Evolutionary conservation across 2,797 vertebrate genomes (phyloP), one percentile per base, ranked within the genome.

Genomic region (Pristis pectinata): DNA sequence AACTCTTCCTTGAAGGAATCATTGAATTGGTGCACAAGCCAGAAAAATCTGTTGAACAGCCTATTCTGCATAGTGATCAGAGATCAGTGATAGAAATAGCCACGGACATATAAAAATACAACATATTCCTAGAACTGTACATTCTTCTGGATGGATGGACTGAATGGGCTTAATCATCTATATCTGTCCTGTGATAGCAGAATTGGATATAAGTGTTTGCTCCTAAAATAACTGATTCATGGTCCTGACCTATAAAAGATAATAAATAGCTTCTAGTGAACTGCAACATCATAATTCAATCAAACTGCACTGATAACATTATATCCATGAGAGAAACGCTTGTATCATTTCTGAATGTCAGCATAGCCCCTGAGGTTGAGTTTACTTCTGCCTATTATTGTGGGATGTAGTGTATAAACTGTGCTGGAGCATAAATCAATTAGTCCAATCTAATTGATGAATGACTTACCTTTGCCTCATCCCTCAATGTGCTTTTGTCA

Each of bases 391-490:
- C 56, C 15, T 41, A 41, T 91, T 91, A 91, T 9, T 24, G 9
- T 37, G 37, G n/a, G 67, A 91, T 3, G n/a, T 17, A 59, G 53
- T 2, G 13, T 87, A 34, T 5, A 30, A 34, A 56, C 34, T 22
- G 19, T 24, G 11, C n/a, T 64, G n/a, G n/a, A 9, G 8, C 24
- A 91, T 24, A 64, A 91, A 91, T 67, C 87, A 91, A 91, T 91
- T 91, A 91, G 59, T 67, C 27, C 87, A 67, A 64, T 91, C 87
- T 64, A 64, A 37, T 64, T 91, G 87, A 91, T 41, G 49, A 91
- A 91, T 67, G n/a, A 22, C 59, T 61, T 91, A 64, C 59, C 87
- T 91, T 11, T 64, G n/a, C 61, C 59, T 24, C n/a, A 64, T 67
- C 59, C 83, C 15, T 87, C 56, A 87, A 87, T 87, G 53, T 34